Evolutionary conservation across 2,797 vertebrate genomes (phyloP).

Genomic region (Rhinogobio ventralis): DNA sequence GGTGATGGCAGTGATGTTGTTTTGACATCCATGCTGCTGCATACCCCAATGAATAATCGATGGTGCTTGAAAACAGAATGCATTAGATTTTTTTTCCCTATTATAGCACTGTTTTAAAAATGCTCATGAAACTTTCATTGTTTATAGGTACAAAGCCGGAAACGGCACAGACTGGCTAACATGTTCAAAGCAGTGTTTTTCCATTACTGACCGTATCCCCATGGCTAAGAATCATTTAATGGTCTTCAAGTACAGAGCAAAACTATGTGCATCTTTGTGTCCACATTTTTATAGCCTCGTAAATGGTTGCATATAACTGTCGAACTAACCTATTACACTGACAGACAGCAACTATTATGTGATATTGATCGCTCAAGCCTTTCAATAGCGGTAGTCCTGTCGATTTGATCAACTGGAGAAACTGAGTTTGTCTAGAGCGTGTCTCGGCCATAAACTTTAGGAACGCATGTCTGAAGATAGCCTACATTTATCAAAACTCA

Average conservation of each 20-base stretch:
- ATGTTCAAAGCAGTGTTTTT: slow-evolving; percentile 49
- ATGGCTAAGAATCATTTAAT: slow-evolving; percentile 50
- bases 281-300: slow-evolving; percentile 38
- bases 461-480: slow-evolving; percentile 30
- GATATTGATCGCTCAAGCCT: slow-evolving; percentile 41
- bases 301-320: slow-evolving; percentile 46
- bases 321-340: slow-evolving; percentile 47
- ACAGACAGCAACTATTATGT: slow-evolving; percentile 40
- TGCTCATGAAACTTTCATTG: slow-evolving; percentile 63
- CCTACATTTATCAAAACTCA: slow-evolving; percentile 34
- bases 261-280: slow-evolving; percentile 53
- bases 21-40: slow-evolving; percentile 45
- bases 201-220: slow-evolving; percentile 51
- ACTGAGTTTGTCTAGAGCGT: slow-evolving; percentile 21
- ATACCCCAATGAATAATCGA: slow-evolving; percentile 58
- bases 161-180: slow-evolving; percentile 24
- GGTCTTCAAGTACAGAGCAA: slow-evolving; percentile 44
- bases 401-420: slow-evolving; percentile 36
- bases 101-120: slow-evolving; percentile 53
- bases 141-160: slow-evolving; percentile 43
- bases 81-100: slow-evolving; percentile 53
- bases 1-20: slow-evolving; percentile 44
- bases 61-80: slow-evolving; percentile 49
- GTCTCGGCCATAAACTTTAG: slow-evolving; percentile 34
- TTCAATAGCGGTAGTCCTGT: slow-evolving; percentile 33